Percentiles rank a stretch among this genome's conserved stretches.
Conservation (phyloP, 92 coral and sea anemone species). For the Zoanthus solanderi region DNA sequence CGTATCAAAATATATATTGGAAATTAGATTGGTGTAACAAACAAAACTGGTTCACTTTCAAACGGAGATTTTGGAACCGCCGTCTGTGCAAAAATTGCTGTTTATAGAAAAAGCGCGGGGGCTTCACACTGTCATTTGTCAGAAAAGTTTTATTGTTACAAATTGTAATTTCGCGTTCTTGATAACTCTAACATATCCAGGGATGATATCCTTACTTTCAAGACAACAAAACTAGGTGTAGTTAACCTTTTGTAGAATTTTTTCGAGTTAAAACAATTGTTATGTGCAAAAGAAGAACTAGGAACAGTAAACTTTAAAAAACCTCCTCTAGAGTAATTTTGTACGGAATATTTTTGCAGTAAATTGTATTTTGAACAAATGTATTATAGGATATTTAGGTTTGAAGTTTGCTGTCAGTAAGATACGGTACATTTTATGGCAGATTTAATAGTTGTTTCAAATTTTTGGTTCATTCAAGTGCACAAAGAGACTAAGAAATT, state of each 20-base stretch:
- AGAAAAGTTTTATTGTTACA: neutral
- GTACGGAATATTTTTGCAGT: constrained; percentile 90
- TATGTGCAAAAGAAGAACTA: neutral
- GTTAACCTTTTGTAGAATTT: constrained; percentile 1
- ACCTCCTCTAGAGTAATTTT: constrained; percentile 62
- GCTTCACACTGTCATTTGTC: neutral
- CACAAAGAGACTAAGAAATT: constrained; percentile 39
- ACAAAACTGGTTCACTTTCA: neutral
- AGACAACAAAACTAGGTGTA: neutral
- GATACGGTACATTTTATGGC: constrained; percentile 29
- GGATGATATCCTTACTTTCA: too few relatives aligned
- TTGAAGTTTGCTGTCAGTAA: constrained; percentile 29
- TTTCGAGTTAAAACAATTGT: neutral
- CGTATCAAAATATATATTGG: neutral
- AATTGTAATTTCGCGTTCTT: neutral
- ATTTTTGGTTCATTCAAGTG: constrained; percentile 34
- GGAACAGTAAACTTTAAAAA: neutral
- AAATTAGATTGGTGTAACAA: neutral
- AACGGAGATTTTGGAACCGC: too few relatives aligned
- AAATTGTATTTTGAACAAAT: constrained; percentile 87
- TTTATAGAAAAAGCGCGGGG: neutral
- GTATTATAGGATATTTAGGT: constrained; percentile 79
- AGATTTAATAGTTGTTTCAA: constrained; percentile 48
- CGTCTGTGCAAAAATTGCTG: neutral
- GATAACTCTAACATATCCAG: too few relatives aligned